phyloP scores from a whole-genome alignment of 2,888 invertebrate genomes.

The Pelosia muscerda region DNA sequence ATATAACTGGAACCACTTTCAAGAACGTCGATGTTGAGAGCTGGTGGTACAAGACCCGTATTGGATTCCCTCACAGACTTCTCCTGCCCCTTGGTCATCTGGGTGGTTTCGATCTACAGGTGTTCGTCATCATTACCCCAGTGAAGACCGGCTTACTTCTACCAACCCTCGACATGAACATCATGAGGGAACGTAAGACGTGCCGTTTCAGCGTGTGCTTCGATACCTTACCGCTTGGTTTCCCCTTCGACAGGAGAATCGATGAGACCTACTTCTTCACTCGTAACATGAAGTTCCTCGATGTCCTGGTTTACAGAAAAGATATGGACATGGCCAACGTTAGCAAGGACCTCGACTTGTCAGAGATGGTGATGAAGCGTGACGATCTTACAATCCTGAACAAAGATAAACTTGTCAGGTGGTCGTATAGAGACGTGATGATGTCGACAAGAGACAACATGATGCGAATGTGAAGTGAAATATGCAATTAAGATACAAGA shows the following conservation, averaged over 20 bases:
- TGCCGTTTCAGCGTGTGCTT: slow-evolving; percentile 85
- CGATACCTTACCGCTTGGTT: slow-evolving; percentile 90
- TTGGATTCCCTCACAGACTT: slow-evolving; percentile 90
- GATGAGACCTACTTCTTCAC: slow-evolving; percentile 87
- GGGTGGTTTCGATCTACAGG: slow-evolving; percentile 88
- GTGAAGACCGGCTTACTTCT: slow-evolving; percentile 81
- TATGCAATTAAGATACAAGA: slow-evolving; percentile 8
- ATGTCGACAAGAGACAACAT: slow-evolving; percentile 73
- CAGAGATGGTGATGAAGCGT: slow-evolving; percentile 77
- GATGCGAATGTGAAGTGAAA: slow-evolving; percentile 65
- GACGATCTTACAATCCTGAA: slow-evolving; percentile 79
- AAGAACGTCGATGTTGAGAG: slow-evolving; percentile 83
- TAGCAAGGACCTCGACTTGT: slow-evolving; percentile 71
- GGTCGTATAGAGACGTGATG: slow-evolving; percentile 79
- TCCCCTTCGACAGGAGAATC: slow-evolving; percentile 91
- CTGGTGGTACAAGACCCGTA: slow-evolving; percentile 84
- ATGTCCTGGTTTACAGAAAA: slow-evolving; percentile 88
- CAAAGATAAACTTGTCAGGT: slow-evolving; percentile 71
- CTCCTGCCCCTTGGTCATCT: slow-evolving; percentile 90
- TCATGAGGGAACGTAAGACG: slow-evolving; percentile 82
- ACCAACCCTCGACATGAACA: slow-evolving; percentile 75
- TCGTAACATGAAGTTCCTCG: slow-evolving; percentile 89
- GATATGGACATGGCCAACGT: slow-evolving; percentile 73
- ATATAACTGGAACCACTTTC: slow-evolving; percentile 78
- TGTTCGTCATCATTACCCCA: slow-evolving; percentile 88